A percentile compares a stretch with the other conserved stretches of the same genome.
phyloP scores from a whole-genome alignment of 2,797 vertebrate species.

The Crenuchus spilurus region DNA sequence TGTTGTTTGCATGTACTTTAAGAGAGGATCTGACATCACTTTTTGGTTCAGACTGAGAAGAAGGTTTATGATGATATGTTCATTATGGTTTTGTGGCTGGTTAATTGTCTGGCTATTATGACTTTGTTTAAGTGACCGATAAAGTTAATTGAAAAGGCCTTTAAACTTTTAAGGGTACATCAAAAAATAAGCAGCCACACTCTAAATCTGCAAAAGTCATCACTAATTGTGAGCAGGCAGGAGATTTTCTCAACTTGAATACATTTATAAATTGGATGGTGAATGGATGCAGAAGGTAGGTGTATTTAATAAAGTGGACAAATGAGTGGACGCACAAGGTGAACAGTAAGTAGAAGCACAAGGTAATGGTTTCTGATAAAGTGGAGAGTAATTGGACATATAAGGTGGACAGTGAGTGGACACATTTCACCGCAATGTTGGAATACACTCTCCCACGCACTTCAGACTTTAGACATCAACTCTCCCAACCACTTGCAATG shows the following conservation, averaged over 20 bases:
- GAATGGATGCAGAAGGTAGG: no score
- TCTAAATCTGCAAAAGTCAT: constrained; percentile 22
- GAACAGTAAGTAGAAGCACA: no score
- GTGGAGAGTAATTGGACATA: no score
- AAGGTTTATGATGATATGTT: constrained; percentile 29
- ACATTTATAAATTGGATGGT: no score
- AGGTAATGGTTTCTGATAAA: no score
- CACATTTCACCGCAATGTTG: no score
- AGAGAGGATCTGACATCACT: constrained; percentile 51
- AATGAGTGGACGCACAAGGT: no score
- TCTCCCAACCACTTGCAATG: no score
- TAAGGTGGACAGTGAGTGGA: no score
- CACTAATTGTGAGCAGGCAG: background rate
- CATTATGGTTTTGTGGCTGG: constrained; percentile 40
- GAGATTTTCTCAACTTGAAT: constrained; percentile 25
- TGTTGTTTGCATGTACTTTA: constrained; percentile 33
- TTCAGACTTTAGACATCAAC: no score
- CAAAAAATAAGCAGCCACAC: constrained; percentile 10
- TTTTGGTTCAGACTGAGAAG: constrained; percentile 18
- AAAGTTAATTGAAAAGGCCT: constrained; percentile 34
- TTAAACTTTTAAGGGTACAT: constrained; percentile 38
- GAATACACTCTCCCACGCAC: no score
- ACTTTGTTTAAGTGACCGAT: constrained; percentile 37
- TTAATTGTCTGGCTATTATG: constrained; percentile 46
- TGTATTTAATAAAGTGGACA: no score